Evolutionary conservation across 2,797 vertebrate genomes (phyloP), one percentile per base, ranked within the genome.

Genomic region (Allochrocebus solatus): DNA sequence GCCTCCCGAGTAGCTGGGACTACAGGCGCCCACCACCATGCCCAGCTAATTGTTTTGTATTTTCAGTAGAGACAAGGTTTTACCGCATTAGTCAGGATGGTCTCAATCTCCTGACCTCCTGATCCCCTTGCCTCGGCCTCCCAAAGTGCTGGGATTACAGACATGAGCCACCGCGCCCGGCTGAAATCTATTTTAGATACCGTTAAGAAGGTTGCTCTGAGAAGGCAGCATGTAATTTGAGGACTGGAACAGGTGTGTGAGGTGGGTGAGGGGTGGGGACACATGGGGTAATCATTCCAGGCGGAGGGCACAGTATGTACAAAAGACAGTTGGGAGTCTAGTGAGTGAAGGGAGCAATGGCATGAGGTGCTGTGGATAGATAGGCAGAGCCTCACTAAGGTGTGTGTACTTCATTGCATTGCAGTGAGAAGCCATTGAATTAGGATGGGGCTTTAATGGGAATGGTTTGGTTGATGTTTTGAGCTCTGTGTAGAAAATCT

Each of bases 221-320:
- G 93, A 94, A 93, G 89, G 6, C 79, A 39, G 21, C 33, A 79
- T 87, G 80, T 76, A 86, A 75, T 85, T 11, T 53, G 81, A 91
- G 41, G 33, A 43, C n/a, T 11, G 12, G 33, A 94, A n/a, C 21
- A 7, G 33, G 41, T 87, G 4, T 53, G 16, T 70, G 64, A 83
- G 83, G 59, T 74, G 28, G 17, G 46, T 36, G 81, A 41, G 11
- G 26, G 13, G 12, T 48, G 22, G 59, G 43, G 43, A 16, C 10
- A 41, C 53, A 57, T 4, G n/a, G 55, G 19, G 17, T 30, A n/a
- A 0, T 93, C 84, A 74, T 79, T 94, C 43, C 26, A 84, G 67
- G n/a, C 43, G n/a, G 21, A 92, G 80, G 70, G 46, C 89, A 50
- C 21, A 76, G 61, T 53, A 39, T n/a, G 14, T 59, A 70, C 11